Evolutionary conservation across 2,888 invertebrate genomes (phyloP).

Genomic region (Phortica magna): DNA sequence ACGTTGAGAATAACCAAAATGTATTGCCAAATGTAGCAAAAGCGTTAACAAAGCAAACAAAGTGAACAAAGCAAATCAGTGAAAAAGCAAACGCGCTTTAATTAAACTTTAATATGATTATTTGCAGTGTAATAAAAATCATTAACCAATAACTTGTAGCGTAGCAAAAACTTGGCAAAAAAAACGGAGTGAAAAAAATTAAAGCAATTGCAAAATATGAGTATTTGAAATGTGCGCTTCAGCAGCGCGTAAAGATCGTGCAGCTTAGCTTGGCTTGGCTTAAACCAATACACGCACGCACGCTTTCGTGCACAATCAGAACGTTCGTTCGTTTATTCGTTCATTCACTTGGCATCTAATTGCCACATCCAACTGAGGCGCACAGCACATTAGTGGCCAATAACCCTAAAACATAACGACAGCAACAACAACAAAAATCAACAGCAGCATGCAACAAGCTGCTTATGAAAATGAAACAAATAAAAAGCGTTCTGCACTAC

Average conservation of each 20-base stretch:
- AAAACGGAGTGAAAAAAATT: conserved; percentile 9
- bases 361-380: conserved; percentile 41
- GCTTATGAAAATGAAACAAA: not conserved
- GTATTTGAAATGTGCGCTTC: conserved; percentile 21
- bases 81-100: not conserved
- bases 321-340: not conserved
- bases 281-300: conserved; percentile 45
- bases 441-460: conserved; percentile 2
- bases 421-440: not conserved
- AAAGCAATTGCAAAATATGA: conserved; percentile 28
- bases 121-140: not conserved
- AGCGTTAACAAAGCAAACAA: not conserved
- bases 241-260: conserved; percentile 58
- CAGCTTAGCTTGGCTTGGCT: conserved; percentile 24
- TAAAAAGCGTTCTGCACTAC: conserved; percentile 2
- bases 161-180: not conserved
- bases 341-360: conserved; percentile 48
- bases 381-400: conserved; percentile 61
- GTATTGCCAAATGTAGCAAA: conserved; percentile 63
- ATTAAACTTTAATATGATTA: not conserved
- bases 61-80: conserved; percentile 13
- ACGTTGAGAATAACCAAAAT: conserved; percentile 56
- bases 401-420: conserved; percentile 57
- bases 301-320: conserved; percentile 61
- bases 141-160: conserved; percentile 3